These are phyloP conservation scores for Galerucella pusilla DNA, from an alignment of 2,888 invertebrate species.

Conservation along the genomic window DNA sequence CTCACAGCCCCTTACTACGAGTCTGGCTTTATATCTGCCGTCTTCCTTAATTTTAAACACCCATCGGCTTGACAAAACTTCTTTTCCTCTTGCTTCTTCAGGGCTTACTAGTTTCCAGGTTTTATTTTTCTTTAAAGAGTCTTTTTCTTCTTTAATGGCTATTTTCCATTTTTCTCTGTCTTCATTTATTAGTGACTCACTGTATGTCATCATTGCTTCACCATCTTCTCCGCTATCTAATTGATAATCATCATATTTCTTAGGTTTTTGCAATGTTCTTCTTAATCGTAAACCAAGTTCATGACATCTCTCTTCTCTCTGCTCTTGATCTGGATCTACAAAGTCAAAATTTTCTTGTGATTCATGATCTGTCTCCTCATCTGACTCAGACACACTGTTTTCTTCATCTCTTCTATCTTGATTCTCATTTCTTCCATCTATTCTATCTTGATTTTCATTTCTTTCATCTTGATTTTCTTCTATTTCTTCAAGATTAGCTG, in stretches of 20 bases:
- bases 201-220: neutral
- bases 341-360: no score
- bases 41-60: slow-evolving; percentile 47
- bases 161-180: slow-evolving; percentile 34
- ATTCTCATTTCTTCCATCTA: neutral
- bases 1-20: slow-evolving; percentile 42
- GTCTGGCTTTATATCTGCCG: slow-evolving; percentile 44
- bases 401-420: no score
- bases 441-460: neutral
- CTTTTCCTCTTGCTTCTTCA: slow-evolving; percentile 36
- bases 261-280: no score
- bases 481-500: neutral
- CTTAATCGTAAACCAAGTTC: no score
- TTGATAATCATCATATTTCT: neutral
- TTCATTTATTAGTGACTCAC: neutral
- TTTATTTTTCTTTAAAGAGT: slow-evolving; percentile 43
- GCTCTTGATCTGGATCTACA: no score
- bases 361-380: no score
- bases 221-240: neutral
- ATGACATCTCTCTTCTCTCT: no score
- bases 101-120: slow-evolving; percentile 42
- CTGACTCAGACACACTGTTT: no score
- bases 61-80: slow-evolving; percentile 45
- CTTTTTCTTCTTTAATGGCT: slow-evolving; percentile 46
- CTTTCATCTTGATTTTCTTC: neutral